Evolutionary conservation across 2,113 vertebrate genomes (phyloP).

Genomic region (Onychostruthus taczanowskii): DNA sequence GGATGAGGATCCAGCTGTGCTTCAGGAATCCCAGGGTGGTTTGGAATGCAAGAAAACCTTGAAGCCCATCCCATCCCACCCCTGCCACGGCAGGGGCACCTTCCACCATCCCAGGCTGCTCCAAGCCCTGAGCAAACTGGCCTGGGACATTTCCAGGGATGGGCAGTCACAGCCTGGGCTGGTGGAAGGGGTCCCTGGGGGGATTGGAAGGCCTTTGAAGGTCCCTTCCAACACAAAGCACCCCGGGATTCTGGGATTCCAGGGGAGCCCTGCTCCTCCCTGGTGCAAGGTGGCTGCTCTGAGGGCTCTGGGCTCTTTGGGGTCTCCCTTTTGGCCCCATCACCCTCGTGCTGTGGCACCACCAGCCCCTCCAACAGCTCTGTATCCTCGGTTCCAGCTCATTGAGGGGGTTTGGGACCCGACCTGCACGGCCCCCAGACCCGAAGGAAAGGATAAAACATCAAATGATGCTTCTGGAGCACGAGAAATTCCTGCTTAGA

Average conservation of each 20-base stretch:
- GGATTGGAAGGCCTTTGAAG: neutral
- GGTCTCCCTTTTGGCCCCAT: neutral
- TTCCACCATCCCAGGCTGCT: neutral
- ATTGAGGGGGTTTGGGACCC: slow-evolving; percentile 56
- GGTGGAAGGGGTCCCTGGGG: neutral
- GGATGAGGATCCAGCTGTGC: neutral
- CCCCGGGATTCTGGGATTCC: neutral
- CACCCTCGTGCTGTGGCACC: neutral
- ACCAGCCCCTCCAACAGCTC: slow-evolving; percentile 40
- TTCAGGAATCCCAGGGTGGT: rapidly evolving
- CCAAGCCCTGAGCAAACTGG: neutral
- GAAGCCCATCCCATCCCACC: neutral
- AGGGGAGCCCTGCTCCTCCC: neutral
- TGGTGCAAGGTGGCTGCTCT: rapidly evolving
- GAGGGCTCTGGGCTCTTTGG: neutral
- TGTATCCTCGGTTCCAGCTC: slow-evolving; percentile 49
- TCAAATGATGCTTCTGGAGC: slow-evolving; percentile 59
- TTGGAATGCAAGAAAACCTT: neutral
- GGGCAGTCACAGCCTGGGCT: neutral
- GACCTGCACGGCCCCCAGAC: slow-evolving; percentile 51
- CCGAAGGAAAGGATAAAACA: slow-evolving; percentile 65
- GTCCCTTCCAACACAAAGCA: neutral
- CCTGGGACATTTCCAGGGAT: neutral
- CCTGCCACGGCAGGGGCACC: neutral
- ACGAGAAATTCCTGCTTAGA: slow-evolving; percentile 50